These are phyloP conservation scores for Malurus cyaneus DNA, from an alignment of 2,113 vertebrate genomes.

Conservation along the genomic window DNA sequence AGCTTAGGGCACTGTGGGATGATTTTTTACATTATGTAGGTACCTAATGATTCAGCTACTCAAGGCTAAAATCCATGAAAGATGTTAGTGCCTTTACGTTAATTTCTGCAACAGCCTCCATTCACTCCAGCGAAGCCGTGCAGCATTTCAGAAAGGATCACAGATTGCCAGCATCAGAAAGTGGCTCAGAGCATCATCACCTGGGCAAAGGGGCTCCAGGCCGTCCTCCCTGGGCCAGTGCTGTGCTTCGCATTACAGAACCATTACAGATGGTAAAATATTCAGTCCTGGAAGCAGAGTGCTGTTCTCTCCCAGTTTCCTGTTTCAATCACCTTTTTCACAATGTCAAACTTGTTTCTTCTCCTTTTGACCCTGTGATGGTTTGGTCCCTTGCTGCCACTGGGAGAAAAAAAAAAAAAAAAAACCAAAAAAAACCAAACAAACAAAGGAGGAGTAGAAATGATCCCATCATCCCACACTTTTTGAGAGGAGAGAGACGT, in stretches of 20 bases:
- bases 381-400: neutral
- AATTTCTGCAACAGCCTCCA: neutral
- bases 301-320: neutral
- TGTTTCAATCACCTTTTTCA: neutral
- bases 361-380: neutral
- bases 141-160: neutral
- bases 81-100: neutral
- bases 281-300: neutral
- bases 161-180: neutral
- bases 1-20: neutral
- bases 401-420: neutral
- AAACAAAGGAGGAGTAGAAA: neutral
- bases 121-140: neutral
- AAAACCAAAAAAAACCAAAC: neutral
- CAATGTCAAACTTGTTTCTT: neutral
- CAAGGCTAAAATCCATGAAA: neutral
- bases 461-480: neutral
- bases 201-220: neutral
- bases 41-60: slow-evolving; percentile 4
- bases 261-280: neutral
- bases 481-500: neutral
- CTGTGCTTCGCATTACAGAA: neutral
- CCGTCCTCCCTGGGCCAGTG: rapidly evolving
- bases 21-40: neutral
- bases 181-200: neutral